Base-by-base conservation (phyloP, 2,888 invertebrate species). In the Heteromyza rotundicornis region DNA sequence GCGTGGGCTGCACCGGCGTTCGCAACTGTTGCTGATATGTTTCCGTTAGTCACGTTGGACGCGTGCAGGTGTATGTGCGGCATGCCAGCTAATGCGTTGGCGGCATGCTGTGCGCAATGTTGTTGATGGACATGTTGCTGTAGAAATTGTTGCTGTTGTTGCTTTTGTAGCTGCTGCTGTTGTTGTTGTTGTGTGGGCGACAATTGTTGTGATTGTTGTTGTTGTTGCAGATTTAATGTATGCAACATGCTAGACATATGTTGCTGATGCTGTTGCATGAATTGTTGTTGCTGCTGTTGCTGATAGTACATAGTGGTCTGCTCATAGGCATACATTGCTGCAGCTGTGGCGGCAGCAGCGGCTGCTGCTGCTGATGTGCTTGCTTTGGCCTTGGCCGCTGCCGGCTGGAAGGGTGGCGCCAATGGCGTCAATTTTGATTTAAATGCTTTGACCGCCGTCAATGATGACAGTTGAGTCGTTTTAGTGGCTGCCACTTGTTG, bases 1-100 rank as follows among this genome's bases (percentile, higher is more conserved):
- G 81, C 79, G 80, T 85, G 71, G 73, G 81, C 79, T 75, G 80
- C 73, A 73, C 80, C 60, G 79, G 80, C 72, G 72, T 82, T 73
- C 83, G 83, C 72, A 78, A 81, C 80, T 56, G 60, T 51, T 55
- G 60, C 50, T 2, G 50, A 17, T 2, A 84, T 81, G 79, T 82
- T 84, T 75, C 84, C 78, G 77, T 70, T 82, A 78, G 84, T 86
- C 23, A 20, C 49, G 14, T 74, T 73, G 82, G 74, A 84, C 16
- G 70, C 63, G 22, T 72, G 69, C 23, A 73, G 53, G 54, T 74
- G 73, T 61, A 73, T 69, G 49, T 72, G 71, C 12, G 71, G 68
- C 59, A 67, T 20, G 57, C 17, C 32, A 2, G 44, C 53, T 10
- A 14, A 69, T 62, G 74, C 69, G 64, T 73, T 68, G n/a, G n/a